A percentile compares a stretch with the other conserved stretches of the same genome.
These are phyloP conservation scores for Phataginus tetradactyla DNA, from an alignment of 2,797 vertebrate genomes.

Conservation along the genomic window DNA sequence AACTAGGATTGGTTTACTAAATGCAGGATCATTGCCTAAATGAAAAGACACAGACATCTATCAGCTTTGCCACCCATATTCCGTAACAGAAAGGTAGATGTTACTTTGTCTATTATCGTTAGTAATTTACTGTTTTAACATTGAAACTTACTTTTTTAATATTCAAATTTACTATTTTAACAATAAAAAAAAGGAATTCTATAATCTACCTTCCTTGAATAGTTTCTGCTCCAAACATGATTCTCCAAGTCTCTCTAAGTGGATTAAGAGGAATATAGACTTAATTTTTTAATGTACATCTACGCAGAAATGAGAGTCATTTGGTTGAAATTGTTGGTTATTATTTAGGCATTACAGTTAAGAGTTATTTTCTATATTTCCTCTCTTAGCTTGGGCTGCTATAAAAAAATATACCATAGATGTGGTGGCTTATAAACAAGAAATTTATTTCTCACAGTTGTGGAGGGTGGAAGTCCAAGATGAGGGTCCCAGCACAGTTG, in stretches of 20 bases:
- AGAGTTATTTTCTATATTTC: background rate
- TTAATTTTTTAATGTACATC: background rate
- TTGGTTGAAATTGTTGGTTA: background rate
- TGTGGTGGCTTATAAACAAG: background rate
- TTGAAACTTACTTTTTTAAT: background rate
- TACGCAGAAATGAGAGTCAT: background rate
- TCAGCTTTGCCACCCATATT: background rate
- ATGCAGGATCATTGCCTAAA: background rate
- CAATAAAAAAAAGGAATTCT: background rate
- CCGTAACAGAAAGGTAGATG: background rate
- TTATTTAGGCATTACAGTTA: background rate
- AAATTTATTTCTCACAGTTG: background rate
- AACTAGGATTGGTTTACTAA: background rate
- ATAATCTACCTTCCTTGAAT: background rate
- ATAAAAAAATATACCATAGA: background rate
- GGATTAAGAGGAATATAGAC: background rate
- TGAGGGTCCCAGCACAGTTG: background rate
- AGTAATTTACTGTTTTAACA: background rate
- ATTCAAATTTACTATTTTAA: background rate
- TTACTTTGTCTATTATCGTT: background rate
- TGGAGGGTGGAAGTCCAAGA: background rate
- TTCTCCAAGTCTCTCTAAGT: background rate
- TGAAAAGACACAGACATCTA: background rate
- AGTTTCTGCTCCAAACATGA: background rate
- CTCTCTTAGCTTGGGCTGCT: background rate